Evolutionary conservation across 2,888 invertebrate species (phyloP).

Genomic region (Phrixothrix hirtus): DNA sequence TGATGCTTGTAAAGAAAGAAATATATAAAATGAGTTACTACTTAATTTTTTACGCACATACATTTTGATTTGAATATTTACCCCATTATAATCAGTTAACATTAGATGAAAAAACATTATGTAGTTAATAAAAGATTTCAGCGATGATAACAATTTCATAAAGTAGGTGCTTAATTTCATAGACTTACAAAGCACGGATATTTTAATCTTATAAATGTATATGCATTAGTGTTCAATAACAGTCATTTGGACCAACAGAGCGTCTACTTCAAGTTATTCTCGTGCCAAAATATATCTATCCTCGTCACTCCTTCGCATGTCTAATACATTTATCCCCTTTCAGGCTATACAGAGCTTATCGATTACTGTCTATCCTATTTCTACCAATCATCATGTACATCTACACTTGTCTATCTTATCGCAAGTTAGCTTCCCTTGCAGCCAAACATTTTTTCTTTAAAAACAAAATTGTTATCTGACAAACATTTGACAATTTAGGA

Average conservation of each 20-base stretch:
- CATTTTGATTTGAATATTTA: no score
- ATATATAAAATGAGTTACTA: neutral
- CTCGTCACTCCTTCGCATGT: conserved; percentile 13
- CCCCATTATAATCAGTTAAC: no score
- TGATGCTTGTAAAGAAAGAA: neutral
- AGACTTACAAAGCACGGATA: conserved; percentile 25
- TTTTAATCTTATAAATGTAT: conserved; percentile 37
- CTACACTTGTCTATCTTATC: conserved; percentile 30
- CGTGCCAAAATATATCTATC: conserved; percentile 31
- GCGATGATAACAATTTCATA: neutral
- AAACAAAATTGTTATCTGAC: conserved; percentile 35
- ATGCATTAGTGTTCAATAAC: conserved; percentile 38
- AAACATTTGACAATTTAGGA: conserved; percentile 35
- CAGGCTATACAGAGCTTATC: conserved; percentile 20
- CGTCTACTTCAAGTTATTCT: conserved; percentile 30
- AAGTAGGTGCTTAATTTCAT: conserved; percentile 21
- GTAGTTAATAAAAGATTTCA: no score
- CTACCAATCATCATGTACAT: conserved; percentile 19
- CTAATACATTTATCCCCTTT: conserved; percentile 23
- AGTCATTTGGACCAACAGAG: conserved; percentile 38
- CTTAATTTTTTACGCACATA: no score
- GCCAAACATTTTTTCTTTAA: conserved; percentile 30
- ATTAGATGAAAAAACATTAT: no score
- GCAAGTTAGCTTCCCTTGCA: conserved; percentile 27
- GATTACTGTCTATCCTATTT: conserved; percentile 27